These are phyloP conservation scores for Tapirus indicus DNA, from an alignment of 2,797 vertebrate species.

Conservation along the genomic window DNA sequence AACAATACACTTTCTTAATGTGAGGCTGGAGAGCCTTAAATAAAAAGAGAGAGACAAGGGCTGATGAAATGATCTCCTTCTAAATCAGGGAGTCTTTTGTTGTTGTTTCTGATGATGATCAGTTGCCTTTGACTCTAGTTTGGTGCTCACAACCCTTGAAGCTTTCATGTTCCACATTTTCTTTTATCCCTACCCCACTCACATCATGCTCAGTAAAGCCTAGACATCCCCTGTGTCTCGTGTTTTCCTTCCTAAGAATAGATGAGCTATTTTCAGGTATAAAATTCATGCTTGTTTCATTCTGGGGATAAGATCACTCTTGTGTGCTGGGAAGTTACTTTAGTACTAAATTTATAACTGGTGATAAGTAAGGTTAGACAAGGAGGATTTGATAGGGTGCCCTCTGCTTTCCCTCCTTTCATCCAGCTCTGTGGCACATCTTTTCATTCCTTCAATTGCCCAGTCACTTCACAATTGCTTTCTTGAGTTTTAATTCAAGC, in stretches of 20 bases:
- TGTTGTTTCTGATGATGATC: neutral
- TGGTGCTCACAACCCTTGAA: neutral
- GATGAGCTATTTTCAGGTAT: rapidly evolving
- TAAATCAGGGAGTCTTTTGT: no score
- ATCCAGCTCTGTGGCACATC: no score
- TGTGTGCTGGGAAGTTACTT: rapidly evolving
- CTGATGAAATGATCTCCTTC: neutral
- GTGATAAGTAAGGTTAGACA: neutral
- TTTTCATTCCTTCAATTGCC: neutral
- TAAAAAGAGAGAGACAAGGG: neutral
- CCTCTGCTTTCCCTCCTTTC: neutral
- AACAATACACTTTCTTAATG: neutral
- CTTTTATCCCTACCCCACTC: rapidly evolving
- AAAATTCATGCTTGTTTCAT: rapidly evolving
- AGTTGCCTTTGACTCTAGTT: neutral
- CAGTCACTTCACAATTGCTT: neutral
- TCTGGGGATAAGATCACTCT: no score
- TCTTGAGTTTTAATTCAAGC: neutral
- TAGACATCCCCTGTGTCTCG: rapidly evolving
- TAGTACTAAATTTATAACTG: neutral
- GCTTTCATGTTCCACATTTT: rapidly evolving
- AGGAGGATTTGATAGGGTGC: rapidly evolving
- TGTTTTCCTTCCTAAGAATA: rapidly evolving
- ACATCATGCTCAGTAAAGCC: rapidly evolving
- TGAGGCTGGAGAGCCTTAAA: neutral